A percentile compares a stretch with the other conserved stretches of the same genome.
Conservation (phyloP, 2,113 vertebrate species). For the Lonchura striata region DNA sequence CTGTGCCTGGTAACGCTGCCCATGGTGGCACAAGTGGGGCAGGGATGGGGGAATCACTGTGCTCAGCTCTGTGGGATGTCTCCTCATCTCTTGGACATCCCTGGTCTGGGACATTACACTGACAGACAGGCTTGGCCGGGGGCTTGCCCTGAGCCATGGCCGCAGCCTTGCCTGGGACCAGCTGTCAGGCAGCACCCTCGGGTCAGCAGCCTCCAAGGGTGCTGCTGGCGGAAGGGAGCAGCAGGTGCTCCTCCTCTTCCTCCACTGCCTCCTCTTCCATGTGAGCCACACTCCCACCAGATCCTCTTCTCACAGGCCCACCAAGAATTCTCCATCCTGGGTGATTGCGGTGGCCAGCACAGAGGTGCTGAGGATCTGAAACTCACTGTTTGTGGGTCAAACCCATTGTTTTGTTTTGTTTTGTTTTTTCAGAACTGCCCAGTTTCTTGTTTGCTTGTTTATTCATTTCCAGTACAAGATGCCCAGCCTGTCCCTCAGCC, state of each 20-base stretch:
- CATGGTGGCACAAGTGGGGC: neutral
- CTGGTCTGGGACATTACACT: accelerated
- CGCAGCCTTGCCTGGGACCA: accelerated
- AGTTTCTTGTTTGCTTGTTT: neutral
- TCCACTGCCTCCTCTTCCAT: neutral
- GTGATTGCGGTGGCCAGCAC: neutral
- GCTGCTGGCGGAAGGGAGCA: neutral
- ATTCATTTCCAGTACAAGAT: neutral
- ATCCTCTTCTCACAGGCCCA: neutral
- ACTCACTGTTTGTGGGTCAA: neutral
- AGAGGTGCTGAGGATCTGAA: neutral
- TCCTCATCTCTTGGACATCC: neutral
- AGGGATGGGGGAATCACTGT: accelerated
- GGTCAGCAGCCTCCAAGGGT: neutral
- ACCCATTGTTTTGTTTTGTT: neutral
- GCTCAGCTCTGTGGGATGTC: neutral
- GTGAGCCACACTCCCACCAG: neutral
- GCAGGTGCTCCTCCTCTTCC: neutral
- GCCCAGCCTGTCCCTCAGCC: neutral
- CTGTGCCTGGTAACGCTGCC: accelerated
- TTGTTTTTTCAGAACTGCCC: neutral
- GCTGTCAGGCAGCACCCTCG: accelerated
- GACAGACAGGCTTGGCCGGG: accelerated
- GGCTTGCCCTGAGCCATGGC: neutral
- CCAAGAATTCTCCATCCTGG: neutral